Percentiles rank a stretch among this genome's conserved stretches.
Evolutionary conservation across 2,797 vertebrate genomes (phyloP).

Genomic region (Xenops minutus): DNA sequence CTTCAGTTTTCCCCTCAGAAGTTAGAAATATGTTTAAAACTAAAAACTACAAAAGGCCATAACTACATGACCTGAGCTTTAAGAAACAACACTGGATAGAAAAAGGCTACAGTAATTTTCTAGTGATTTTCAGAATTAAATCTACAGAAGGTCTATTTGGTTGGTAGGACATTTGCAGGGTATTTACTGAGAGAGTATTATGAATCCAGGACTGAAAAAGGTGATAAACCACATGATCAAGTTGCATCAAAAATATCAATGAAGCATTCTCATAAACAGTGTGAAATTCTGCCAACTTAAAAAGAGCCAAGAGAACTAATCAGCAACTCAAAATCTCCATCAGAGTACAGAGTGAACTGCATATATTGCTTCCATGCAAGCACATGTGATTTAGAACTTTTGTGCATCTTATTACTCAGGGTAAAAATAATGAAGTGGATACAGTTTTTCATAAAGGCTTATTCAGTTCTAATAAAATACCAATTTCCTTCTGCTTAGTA

Average conservation of each 20-base stretch:
- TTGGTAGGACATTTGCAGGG: neutral
- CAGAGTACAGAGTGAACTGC: neutral
- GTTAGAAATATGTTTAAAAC: neutral
- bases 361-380: neutral
- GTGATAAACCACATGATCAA: neutral
- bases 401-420: neutral
- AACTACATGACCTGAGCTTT: neutral
- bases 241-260: neutral
- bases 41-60: neutral
- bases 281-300: neutral
- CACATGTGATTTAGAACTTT: neutral
- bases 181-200: neutral
- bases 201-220: neutral
- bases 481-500: constrained; percentile 37
- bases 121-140: neutral
- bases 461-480: constrained; percentile 38
- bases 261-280: neutral
- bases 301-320: neutral
- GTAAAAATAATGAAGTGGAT: neutral
- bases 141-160: neutral
- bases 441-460: constrained; percentile 26
- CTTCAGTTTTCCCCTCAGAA: neutral
- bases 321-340: neutral
- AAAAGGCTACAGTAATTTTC: neutral
- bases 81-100: neutral